Evolutionary conservation across 1,140 invertebrate genomes (phyloP).

Genomic region (Drosophila ercepeae): DNA sequence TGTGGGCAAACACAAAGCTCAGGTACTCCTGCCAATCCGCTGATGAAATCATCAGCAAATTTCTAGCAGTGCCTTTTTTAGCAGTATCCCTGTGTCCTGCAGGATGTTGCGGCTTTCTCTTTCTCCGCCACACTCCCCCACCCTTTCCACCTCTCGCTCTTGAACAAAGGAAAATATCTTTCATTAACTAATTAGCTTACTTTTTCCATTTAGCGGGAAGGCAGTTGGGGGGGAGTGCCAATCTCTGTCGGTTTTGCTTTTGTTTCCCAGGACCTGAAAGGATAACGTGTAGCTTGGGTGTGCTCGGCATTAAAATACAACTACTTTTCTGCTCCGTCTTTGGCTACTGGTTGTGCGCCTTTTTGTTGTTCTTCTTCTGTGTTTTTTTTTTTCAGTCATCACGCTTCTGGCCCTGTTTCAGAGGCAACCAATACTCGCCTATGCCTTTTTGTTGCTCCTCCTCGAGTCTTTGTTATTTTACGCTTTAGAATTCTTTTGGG

Average conservation of each 20-base stretch:
- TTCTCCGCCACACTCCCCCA: background rate
- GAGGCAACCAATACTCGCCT: background rate
- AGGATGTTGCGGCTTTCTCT: slow-evolving; percentile 23
- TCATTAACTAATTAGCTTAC: slow-evolving; percentile 82
- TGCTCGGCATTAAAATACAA: slow-evolving; percentile 64
- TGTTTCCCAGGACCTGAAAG: slow-evolving; percentile 55
- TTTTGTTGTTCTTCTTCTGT: slow-evolving; percentile 54
- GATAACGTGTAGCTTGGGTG: slow-evolving; percentile 64
- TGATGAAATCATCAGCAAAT: background rate
- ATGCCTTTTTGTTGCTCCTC: slow-evolving; percentile 49
- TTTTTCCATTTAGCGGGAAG: slow-evolving; percentile 53
- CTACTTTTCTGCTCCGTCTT: slow-evolving; percentile 43
- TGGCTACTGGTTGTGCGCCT: slow-evolving; percentile 15
- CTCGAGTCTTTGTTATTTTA: slow-evolving; percentile 75
- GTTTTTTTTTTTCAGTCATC: slow-evolving; percentile 54
- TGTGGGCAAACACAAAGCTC: background rate
- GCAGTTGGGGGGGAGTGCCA: slow-evolving; percentile 3
- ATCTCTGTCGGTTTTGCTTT: slow-evolving; percentile 64
- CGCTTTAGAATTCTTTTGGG: slow-evolving; percentile 79
- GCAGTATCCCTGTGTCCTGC: slow-evolving; percentile 1
- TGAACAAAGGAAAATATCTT: slow-evolving; percentile 78
- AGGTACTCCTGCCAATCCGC: background rate
- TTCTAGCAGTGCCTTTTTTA: background rate
- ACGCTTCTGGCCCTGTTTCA: background rate
- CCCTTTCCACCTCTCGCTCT: slow-evolving; percentile 4